Evolutionary conservation across 2,888 invertebrate species (phyloP).

Genomic region (Prostheceraeus crozeri): DNA sequence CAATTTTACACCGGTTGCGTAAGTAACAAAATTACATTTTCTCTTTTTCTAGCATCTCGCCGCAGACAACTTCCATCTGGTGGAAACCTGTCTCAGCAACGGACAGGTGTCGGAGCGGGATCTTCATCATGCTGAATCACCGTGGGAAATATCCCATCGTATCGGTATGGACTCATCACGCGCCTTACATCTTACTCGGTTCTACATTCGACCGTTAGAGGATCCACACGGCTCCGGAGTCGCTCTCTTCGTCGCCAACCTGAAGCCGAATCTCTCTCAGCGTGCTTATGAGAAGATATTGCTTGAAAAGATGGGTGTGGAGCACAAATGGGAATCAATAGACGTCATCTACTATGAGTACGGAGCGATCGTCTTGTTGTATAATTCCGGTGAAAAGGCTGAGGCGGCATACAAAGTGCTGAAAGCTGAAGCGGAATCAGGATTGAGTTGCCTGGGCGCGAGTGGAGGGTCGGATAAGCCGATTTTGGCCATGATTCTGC

Average conservation of each 20-base stretch:
- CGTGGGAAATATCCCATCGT: conserved; percentile 53
- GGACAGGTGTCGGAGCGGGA: conserved; percentile 52
- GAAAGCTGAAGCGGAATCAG: conserved; percentile 60
- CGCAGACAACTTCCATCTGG: conserved; percentile 72
- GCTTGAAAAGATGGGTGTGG: conserved; percentile 80
- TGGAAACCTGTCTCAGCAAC: conserved; percentile 74
- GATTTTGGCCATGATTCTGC: conserved; percentile 87
- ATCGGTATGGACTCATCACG: conserved; percentile 72
- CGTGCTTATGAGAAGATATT: conserved; percentile 94
- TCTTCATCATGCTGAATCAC: conserved; percentile 50
- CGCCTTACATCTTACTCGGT: conserved; percentile 94
- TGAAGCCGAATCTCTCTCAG: conserved; percentile 81
- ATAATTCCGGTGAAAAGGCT: conserved; percentile 81
- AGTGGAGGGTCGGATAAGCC: conserved; percentile 65
- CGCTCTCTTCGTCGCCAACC: conserved; percentile 90
- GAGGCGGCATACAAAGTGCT: conserved; percentile 87
- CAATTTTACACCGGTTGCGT: too few species aligned
- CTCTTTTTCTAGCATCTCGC: conserved; percentile 48
- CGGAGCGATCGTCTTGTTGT: conserved; percentile 94
- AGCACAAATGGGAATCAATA: conserved; percentile 67
- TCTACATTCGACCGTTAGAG: conserved; percentile 92
- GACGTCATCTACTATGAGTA: conserved; percentile 99
- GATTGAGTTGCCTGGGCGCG: too few species aligned
- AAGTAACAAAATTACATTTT: background rate
- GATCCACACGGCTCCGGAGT: conserved; percentile 96